Conservation (phyloP, 2,113 vertebrate species). For the Ramphastos sulfuratus region DNA sequence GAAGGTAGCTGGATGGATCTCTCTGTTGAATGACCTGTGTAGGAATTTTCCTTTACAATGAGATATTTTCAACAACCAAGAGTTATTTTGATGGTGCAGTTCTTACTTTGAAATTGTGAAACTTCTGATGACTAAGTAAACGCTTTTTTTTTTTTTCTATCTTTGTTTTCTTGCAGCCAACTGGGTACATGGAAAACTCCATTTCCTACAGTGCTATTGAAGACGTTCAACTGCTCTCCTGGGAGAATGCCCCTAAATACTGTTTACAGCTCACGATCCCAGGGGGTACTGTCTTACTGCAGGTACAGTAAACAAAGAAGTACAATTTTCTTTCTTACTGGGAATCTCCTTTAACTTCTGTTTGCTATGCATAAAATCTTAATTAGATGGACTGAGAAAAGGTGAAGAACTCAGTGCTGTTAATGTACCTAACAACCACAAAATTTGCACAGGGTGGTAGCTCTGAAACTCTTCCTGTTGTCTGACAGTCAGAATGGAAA, state of each 20-base stretch:
- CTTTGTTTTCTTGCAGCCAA: slow-evolving; percentile 82
- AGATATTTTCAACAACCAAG: background rate
- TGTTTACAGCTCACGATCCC: slow-evolving; percentile 98
- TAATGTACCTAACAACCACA: background rate
- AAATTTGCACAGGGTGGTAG: background rate
- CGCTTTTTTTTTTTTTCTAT: background rate
- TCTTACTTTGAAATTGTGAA: background rate
- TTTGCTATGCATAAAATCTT: background rate
- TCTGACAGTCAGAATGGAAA: background rate
- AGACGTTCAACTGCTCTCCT: slow-evolving; percentile 97
- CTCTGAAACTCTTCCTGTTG: background rate
- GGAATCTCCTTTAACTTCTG: background rate
- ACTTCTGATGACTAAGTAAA: background rate
- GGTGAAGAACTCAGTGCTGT: background rate
- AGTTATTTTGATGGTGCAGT: background rate
- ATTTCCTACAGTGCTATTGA: slow-evolving; percentile 98
- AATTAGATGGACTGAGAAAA: background rate
- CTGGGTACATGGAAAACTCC: slow-evolving; percentile 97
- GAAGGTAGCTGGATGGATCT: background rate
- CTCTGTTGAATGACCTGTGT: background rate
- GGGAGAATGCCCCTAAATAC: slow-evolving; percentile 99
- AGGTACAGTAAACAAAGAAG: slow-evolving; percentile 80
- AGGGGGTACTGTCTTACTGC: slow-evolving; percentile 92
- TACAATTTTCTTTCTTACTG: background rate
- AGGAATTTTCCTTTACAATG: background rate